These are phyloP conservation scores for Acromyrmex charruanus DNA, from an alignment of 1,140 invertebrate genomes.

Conservation along the genomic window DNA sequence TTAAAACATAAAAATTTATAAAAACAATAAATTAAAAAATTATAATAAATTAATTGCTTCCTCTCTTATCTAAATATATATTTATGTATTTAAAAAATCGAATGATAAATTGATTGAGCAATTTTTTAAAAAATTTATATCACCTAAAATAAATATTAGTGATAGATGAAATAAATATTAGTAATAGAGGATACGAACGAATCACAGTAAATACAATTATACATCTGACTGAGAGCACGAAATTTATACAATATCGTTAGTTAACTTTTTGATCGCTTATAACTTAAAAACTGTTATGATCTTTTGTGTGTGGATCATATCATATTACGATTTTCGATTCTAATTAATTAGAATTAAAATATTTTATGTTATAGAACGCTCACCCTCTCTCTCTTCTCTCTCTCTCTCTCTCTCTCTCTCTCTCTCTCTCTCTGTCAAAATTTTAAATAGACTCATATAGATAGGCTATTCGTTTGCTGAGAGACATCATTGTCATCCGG, in stretches of 20 bases:
- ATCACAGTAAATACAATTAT: too few species aligned
- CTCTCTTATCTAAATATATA: too few species aligned
- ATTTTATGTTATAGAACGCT: background rate
- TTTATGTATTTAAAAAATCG: background rate
- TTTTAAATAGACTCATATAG: slow-evolving; percentile 57
- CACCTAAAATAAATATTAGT: background rate
- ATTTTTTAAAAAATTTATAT: background rate
- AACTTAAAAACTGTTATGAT: background rate
- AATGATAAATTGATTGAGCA: background rate
- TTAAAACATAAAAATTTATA: background rate
- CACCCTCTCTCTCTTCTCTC: background rate
- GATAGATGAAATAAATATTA: too few species aligned
- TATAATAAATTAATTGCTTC: too few species aligned
- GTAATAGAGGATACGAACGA: too few species aligned
- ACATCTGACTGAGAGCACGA: background rate
- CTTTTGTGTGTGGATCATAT: background rate
- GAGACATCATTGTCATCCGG: slow-evolving; percentile 58
- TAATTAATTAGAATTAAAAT: slow-evolving; percentile 12
- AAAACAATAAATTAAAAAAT: too few species aligned
- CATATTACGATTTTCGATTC: background rate
- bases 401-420: too few species aligned
- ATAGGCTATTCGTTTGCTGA: slow-evolving; percentile 65
- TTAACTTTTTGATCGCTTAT: background rate
- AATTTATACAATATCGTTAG: background rate
- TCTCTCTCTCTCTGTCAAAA: background rate